Percentiles rank a stretch among this genome's conserved stretches.
These are phyloP conservation scores for Oceanodroma tethys DNA, from an alignment of 2,113 vertebrate genomes.

Conservation along the genomic window DNA sequence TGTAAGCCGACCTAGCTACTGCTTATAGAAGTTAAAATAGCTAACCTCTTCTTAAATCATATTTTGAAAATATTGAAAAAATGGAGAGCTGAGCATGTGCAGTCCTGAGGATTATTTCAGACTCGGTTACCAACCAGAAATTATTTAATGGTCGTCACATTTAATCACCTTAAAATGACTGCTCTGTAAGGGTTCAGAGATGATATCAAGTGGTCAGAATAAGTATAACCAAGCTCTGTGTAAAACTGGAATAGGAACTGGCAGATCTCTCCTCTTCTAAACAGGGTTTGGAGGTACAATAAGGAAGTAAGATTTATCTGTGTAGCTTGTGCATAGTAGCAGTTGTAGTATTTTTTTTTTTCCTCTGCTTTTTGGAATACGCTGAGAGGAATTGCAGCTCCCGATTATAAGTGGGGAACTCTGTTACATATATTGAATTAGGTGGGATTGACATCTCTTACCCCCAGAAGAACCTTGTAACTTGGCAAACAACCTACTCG, in stretches of 20 bases:
- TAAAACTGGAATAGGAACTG: neutral
- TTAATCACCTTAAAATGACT: neutral
- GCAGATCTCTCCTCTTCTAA: neutral
- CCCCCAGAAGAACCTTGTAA: neutral
- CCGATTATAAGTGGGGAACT: accelerated
- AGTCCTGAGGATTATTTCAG: neutral
- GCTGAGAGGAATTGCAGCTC: neutral
- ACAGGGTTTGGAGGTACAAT: neutral
- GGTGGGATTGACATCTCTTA: neutral
- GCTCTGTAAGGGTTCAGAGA: neutral
- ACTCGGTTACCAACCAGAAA: neutral
- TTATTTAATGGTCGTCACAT: neutral
- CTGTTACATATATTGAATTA: neutral
- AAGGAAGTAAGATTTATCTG: neutral
- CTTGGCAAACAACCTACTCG: neutral
- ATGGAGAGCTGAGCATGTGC: neutral
- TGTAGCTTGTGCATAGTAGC: neutral
- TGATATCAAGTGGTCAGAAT: neutral
- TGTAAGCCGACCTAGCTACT: neutral
- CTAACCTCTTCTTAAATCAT: neutral
- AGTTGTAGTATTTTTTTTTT: neutral
- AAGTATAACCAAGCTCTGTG: neutral
- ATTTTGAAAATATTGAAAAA: neutral
- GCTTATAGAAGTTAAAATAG: neutral
- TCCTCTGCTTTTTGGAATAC: neutral